These are phyloP conservation scores for Meteorus colon DNA, from an alignment of 2,888 invertebrate species.

Conservation along the genomic window DNA sequence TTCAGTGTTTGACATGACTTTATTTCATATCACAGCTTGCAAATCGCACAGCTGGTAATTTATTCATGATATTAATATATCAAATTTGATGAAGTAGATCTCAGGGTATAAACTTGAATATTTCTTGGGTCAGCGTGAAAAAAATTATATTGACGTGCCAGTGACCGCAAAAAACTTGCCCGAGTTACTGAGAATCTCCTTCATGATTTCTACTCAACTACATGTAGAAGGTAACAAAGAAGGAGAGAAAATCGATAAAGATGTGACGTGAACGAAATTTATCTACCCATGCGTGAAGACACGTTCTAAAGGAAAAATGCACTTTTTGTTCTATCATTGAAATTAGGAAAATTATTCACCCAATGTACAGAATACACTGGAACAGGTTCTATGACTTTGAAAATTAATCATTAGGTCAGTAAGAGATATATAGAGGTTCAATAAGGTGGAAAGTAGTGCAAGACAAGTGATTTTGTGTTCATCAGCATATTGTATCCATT, in stretches of 20 bases:
- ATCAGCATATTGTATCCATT: no score
- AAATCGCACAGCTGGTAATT: no score
- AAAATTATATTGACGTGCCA: not conserved
- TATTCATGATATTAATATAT: no score
- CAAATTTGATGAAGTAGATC: no score
- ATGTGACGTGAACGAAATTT: conserved; percentile 5
- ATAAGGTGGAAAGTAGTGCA: no score
- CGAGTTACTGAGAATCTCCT: not conserved
- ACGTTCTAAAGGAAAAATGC: not conserved
- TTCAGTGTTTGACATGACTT: no score
- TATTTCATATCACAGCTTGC: no score
- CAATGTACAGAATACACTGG: not conserved
- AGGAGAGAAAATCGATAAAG: conserved; percentile 3
- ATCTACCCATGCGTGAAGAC: not conserved
- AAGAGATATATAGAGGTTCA: not conserved
- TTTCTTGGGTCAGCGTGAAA: not conserved
- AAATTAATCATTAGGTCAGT: not conserved
- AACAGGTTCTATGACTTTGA: not conserved
- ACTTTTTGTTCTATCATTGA: not conserved
- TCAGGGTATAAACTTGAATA: no score
- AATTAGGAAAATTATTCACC: not conserved
- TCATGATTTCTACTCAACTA: not conserved
- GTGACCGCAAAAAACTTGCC: not conserved
- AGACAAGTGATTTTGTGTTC: no score
- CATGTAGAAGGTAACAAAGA: not conserved